phyloP scores from a whole-genome alignment of 2,113 vertebrate genomes.

The Ammodytes marinus region DNA sequence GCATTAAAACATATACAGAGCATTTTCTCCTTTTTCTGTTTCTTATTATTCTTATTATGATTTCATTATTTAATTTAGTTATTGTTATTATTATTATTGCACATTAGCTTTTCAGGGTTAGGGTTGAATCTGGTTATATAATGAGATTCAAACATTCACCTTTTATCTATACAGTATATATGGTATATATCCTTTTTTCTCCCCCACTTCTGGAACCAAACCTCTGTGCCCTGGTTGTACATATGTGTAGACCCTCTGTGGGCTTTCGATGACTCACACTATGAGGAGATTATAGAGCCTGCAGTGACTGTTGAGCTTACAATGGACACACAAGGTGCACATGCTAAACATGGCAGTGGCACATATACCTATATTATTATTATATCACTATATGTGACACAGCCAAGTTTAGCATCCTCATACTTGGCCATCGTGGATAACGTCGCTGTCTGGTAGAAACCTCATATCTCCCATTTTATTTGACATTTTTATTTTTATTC shows the following conservation, averaged over 20 bases:
- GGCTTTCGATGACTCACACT: conserved; percentile 14
- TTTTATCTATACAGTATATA: no score
- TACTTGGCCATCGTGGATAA: conserved; percentile 18
- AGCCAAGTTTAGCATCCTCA: conserved; percentile 8
- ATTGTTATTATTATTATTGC: background rate
- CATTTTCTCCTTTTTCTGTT: background rate
- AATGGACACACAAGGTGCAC: conserved; percentile 34
- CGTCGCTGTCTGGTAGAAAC: no score
- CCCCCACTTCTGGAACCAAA: background rate
- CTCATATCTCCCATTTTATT: no score
- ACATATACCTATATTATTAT: background rate
- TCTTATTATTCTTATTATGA: background rate
- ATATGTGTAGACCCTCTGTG: background rate
- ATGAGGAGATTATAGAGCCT: conserved; percentile 23
- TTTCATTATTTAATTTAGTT: background rate
- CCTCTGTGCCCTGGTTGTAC: background rate
- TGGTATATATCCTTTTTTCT: no score
- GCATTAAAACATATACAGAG: no score
- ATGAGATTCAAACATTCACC: no score
- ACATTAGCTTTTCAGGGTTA: background rate
- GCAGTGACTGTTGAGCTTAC: conserved; percentile 10
- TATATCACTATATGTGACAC: no score
- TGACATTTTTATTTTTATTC: no score
- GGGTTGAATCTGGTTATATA: background rate
- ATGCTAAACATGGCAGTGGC: background rate